Percentiles rank a stretch among this genome's conserved stretches.
phyloP scores from a whole-genome alignment of 2,888 invertebrate genomes.

The Corythucha ciliata region DNA sequence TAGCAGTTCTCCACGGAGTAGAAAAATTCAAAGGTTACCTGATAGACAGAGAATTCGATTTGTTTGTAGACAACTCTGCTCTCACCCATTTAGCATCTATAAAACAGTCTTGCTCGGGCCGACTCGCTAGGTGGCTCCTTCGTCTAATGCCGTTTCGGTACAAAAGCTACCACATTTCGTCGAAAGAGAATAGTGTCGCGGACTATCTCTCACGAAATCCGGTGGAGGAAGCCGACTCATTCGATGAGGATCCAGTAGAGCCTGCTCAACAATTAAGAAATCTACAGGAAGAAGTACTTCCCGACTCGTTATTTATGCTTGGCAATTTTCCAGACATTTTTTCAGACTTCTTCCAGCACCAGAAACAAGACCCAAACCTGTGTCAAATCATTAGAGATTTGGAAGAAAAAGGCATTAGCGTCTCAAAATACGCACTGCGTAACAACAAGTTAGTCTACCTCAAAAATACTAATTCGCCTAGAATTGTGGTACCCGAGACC shows the following conservation, averaged over 20 bases:
- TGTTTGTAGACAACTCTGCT: slow-evolving; percentile 6
- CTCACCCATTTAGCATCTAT: neutral
- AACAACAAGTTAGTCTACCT: neutral
- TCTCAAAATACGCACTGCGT: neutral
- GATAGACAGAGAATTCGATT: slow-evolving; percentile 1
- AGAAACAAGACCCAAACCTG: neutral
- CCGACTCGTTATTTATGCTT: too few species aligned
- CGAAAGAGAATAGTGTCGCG: neutral
- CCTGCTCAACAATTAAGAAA: too few species aligned
- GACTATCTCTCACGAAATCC: slow-evolving; percentile 16
- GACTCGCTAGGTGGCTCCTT: slow-evolving; percentile 11
- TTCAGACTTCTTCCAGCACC: neutral
- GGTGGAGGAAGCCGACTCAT: neutral
- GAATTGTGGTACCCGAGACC: slow-evolving; percentile 4
- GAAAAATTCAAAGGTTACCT: slow-evolving; percentile 6
- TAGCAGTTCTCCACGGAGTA: neutral
- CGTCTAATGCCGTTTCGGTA: slow-evolving; percentile 1
- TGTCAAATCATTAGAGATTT: neutral
- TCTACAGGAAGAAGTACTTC: too few species aligned
- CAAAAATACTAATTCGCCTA: neutral
- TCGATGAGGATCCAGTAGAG: too few species aligned
- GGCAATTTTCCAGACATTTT: slow-evolving; percentile 7
- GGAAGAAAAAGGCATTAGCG: neutral
- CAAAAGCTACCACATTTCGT: neutral
- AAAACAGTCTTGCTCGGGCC: neutral